Evolutionary conservation across 2,113 vertebrate species (phyloP).

Genomic region (Chaetura pelagica): DNA sequence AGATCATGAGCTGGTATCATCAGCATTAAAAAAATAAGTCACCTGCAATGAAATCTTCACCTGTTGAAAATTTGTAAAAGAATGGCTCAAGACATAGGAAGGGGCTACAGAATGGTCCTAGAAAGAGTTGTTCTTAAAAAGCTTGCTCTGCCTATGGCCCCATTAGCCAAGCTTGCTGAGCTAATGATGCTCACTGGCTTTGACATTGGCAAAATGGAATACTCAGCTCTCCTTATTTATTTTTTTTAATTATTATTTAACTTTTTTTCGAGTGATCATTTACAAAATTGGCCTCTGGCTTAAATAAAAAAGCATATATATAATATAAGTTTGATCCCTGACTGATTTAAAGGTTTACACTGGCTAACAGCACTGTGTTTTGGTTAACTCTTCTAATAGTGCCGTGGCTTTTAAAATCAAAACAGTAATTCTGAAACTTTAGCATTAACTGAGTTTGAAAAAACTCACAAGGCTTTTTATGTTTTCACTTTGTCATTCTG

Average conservation of each 20-base stretch:
- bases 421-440: conserved; percentile 27
- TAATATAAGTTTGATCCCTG: conserved; percentile 13
- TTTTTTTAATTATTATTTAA: neutral
- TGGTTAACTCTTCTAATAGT: conserved; percentile 1
- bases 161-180: conserved; percentile 11
- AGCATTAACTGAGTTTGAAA: conserved; percentile 38
- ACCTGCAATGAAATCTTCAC: neutral
- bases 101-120: neutral
- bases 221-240: conserved; percentile 54
- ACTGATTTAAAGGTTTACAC: conserved; percentile 27
- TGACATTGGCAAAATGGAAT: conserved; percentile 65
- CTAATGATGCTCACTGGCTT: conserved; percentile 54
- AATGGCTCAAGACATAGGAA: neutral
- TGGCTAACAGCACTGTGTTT: conserved; percentile 14
- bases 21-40: neutral
- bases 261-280: conserved; percentile 62
- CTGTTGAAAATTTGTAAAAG: neutral
- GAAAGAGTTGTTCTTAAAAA: neutral
- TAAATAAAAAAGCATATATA: conserved; percentile 29
- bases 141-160: neutral
- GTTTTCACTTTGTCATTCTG: conserved; percentile 40
- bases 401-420: conserved; percentile 25
- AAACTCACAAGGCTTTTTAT: conserved; percentile 15
- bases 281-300: conserved; percentile 59
- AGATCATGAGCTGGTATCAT: neutral